Evolutionary conservation across 1,140 invertebrate species (phyloP).

Genomic region (Mercenaria mercenaria): DNA sequence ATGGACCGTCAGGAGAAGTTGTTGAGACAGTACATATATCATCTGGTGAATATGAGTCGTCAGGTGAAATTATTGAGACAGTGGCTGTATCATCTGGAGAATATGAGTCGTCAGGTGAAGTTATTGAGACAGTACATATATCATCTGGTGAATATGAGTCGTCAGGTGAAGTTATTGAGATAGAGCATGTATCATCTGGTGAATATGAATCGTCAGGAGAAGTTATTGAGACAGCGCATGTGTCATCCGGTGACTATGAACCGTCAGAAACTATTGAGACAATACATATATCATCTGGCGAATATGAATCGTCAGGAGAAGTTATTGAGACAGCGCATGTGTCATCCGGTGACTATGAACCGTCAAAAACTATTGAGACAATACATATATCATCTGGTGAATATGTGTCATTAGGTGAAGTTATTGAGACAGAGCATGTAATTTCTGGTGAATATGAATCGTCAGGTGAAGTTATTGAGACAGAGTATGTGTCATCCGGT

Average conservation of each 20-base stretch:
- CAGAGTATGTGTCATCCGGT: not conserved
- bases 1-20: not conserved
- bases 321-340: not conserved
- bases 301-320: not conserved
- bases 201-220: not conserved
- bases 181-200: not conserved
- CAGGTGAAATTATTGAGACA: not conserved
- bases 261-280: not conserved
- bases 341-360: not conserved
- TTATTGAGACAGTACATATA: not conserved
- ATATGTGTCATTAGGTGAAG: not conserved
- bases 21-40: not conserved
- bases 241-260: not conserved
- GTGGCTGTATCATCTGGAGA: not conserved
- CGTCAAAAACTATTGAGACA: not conserved
- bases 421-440: too few species aligned
- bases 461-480: not conserved
- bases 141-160: not conserved
- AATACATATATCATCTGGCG: not conserved
- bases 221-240: not conserved
- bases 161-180: not conserved
- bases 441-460: not conserved
- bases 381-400: conserved; percentile 11
- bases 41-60: conserved; percentile 3
- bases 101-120: not conserved